Conservation (phyloP, 2,113 vertebrate species). For the Grammomys surdaster region DNA sequence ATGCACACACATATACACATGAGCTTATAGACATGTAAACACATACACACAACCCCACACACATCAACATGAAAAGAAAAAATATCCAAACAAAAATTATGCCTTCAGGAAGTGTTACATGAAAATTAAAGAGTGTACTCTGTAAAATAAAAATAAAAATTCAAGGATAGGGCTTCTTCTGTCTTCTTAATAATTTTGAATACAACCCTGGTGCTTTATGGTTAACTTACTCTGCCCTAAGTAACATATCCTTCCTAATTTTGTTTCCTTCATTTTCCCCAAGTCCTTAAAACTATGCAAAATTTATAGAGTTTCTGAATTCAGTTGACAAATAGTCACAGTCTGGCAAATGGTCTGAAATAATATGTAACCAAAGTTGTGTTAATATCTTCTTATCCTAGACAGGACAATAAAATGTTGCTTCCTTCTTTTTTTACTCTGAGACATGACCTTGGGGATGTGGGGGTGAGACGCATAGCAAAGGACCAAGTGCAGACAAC, state of each 20-base stretch:
- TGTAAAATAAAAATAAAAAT: background rate
- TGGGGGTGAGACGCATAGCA: background rate
- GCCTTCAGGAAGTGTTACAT: background rate
- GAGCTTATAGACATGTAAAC: too few relatives aligned
- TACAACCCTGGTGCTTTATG: background rate
- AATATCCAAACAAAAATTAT: background rate
- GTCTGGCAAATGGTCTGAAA: slow-evolving; percentile 67
- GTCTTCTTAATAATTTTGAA: slow-evolving; percentile 2
- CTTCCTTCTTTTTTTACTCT: background rate
- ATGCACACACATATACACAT: background rate
- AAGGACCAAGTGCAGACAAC: background rate
- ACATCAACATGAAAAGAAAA: background rate
- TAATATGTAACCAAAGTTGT: slow-evolving; percentile 22
- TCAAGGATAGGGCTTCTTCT: background rate
- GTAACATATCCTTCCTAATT: slow-evolving; percentile 55
- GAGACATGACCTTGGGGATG: background rate
- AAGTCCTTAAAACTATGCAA: slow-evolving; percentile 63
- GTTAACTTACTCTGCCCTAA: slow-evolving; percentile 27
- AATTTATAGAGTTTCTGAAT: slow-evolving; percentile 65
- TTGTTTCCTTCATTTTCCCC: slow-evolving; percentile 28
- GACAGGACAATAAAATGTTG: background rate
- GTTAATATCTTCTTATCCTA: slow-evolving; percentile 28
- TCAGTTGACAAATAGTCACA: slow-evolving; percentile 37
- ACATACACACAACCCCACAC: background rate
- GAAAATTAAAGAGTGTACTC: background rate